Percentiles rank a stretch among this genome's conserved stretches.
phyloP scores from a whole-genome alignment of 2,113 vertebrate genomes.

The Cheilinus undulatus region DNA sequence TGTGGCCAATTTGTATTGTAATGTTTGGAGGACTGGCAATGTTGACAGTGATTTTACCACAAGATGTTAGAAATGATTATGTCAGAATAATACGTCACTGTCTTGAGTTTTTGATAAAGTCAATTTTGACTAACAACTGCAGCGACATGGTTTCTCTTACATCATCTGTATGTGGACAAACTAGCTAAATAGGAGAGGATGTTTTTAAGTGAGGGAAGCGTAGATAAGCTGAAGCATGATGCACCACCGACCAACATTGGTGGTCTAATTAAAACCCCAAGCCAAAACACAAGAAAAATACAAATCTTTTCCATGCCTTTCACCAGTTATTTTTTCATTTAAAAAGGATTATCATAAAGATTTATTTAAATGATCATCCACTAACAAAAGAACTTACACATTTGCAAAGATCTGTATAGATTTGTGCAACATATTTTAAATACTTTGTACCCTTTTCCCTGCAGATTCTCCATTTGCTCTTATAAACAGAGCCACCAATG shows the following conservation, averaged over 20 bases:
- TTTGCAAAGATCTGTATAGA: background rate
- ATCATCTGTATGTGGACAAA: background rate
- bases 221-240: no score
- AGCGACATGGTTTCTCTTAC: background rate
- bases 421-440: background rate
- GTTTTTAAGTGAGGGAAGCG: background rate
- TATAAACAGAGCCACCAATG: conserved; percentile 58
- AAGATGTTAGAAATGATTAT: background rate
- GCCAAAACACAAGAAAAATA: no score
- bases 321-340: no score
- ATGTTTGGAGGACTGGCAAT: background rate
- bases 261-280: no score
- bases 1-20: background rate
- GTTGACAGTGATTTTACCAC: background rate
- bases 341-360: no score
- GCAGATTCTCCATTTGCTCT: conserved; percentile 67
- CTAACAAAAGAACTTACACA: no score
- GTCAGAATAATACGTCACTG: background rate
- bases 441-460: background rate
- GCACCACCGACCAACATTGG: no score
- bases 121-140: background rate
- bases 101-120: background rate
- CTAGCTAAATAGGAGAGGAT: background rate
- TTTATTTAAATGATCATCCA: no score
- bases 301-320: no score